Base-by-base conservation (phyloP, 1,140 invertebrate genomes). In the Bombus sylvicola region DNA sequence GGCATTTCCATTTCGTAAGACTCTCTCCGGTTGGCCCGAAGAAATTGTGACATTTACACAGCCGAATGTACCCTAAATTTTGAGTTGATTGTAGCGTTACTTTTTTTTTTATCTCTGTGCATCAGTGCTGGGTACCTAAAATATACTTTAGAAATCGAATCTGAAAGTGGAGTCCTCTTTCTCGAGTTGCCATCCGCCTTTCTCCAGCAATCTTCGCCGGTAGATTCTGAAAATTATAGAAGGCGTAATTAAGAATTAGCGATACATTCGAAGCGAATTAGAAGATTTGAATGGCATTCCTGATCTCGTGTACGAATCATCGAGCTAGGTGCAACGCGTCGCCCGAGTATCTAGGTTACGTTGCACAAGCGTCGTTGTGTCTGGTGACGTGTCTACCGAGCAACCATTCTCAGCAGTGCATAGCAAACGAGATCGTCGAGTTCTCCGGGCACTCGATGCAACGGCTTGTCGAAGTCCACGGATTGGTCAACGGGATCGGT, bases 361-460 rank as follows among this genome's bases (percentile, higher is more conserved):
- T 92, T 92, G 90, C 88, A 86, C 87, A 92, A 92, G 88, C 84
- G 31, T 41, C 83, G 82, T 88, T 89, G 85, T 89, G 90, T 91
- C 90, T 91, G 89, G 85, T 91, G 91, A 92, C 91, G 85, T 92
- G 91, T 92, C 91, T 92, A 72, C 81, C 66, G 91, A 81, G 89
- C 83, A 68, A 87, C 85, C 87, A 84, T 86, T 85, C 88, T 69
- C 76, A 66, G 37, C 74, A 25, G 71, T 37, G 88, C 77, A 34
- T 75, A 68, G 74, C 75, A 43, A 88, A 86, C 80, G 77, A 90
- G 87, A 88, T 88, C 72, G 81, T 90, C 81, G 89, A 47, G 71
- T 18, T 57, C 22, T 34, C 10, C 25, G 53, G 1, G 64, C 31
- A 31, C 39, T 34, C 72, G 62, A 53, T 81, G 81, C 73, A 81